Conservation (phyloP, 2,113 vertebrate genomes). For the Dissostichus mawsoni region DNA sequence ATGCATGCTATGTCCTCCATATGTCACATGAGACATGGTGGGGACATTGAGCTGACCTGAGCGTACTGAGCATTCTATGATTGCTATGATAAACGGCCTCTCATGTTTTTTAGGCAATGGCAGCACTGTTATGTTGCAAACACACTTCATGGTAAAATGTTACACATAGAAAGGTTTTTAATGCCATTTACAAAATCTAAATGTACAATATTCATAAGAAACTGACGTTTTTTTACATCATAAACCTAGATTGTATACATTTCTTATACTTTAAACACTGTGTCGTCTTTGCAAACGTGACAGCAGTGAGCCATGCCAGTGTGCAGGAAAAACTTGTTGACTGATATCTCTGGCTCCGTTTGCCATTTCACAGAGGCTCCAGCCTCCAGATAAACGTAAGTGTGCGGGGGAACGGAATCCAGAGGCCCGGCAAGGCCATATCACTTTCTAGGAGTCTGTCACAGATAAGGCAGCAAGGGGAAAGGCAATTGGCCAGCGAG, state of each 20-base stretch:
- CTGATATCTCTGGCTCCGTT: slow-evolving; percentile 76
- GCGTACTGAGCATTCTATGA: slow-evolving; percentile 26
- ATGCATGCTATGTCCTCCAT: slow-evolving; percentile 17
- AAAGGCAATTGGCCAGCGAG: slow-evolving; percentile 63
- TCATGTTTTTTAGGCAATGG: neutral
- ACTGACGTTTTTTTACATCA: neutral
- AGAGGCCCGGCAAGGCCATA: slow-evolving; percentile 76
- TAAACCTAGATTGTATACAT: slow-evolving; percentile 20
- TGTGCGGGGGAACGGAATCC: slow-evolving; percentile 81
- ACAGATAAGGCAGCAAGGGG: slow-evolving; percentile 79
- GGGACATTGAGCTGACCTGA: slow-evolving; percentile 38
- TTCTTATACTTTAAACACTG: neutral
- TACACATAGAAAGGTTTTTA: neutral
- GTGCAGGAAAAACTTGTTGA: slow-evolving; percentile 60
- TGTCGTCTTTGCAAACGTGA: slow-evolving; percentile 16
- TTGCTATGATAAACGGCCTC: slow-evolving; percentile 2
- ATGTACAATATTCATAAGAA: slow-evolving; percentile 27
- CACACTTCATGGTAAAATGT: neutral
- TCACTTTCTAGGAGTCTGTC: slow-evolving; percentile 81
- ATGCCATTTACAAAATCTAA: neutral
- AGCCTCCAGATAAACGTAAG: slow-evolving; percentile 83
- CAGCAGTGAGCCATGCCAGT: slow-evolving; percentile 29
- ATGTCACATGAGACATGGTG: slow-evolving; percentile 31
- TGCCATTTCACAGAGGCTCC: slow-evolving; percentile 79
- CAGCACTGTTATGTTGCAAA: slow-evolving; percentile 1